A percentile compares a stretch with the other conserved stretches of the same genome.
Evolutionary conservation across 2,113 vertebrate genomes (phyloP).

Genomic region (Notothenia rossii): DNA sequence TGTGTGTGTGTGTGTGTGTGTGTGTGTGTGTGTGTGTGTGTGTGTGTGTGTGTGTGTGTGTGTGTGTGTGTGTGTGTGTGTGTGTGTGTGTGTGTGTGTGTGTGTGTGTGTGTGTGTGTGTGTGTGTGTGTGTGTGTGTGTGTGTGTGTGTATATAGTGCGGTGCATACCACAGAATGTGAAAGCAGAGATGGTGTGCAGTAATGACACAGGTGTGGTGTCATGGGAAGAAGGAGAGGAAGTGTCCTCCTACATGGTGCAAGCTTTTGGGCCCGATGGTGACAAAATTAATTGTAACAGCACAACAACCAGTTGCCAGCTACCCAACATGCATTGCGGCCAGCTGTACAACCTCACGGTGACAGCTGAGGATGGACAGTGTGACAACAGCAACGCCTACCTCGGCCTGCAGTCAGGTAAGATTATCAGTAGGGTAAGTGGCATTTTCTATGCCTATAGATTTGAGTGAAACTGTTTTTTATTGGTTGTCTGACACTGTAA

Average conservation of each 20-base stretch:
- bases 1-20: slow-evolving; percentile 1
- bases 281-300: slow-evolving; percentile 67
- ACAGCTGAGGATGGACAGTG: slow-evolving; percentile 77
- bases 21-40: background rate
- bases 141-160: slow-evolving; percentile 57
- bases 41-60: slow-evolving; percentile 1
- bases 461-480: background rate
- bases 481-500: too few species aligned
- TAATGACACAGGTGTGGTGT: slow-evolving; percentile 72
- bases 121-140: too few species aligned
- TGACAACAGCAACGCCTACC: slow-evolving; percentile 63
- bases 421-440: background rate
- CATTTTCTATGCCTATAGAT: background rate
- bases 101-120: background rate
- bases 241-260: slow-evolving; percentile 71
- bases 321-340: slow-evolving; percentile 78
- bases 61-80: background rate
- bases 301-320: slow-evolving; percentile 67
- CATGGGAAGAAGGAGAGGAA: slow-evolving; percentile 74
- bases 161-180: slow-evolving; percentile 73
- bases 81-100: background rate
- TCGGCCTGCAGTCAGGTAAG: slow-evolving; percentile 76
- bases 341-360: slow-evolving; percentile 81
- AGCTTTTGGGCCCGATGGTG: slow-evolving; percentile 74
- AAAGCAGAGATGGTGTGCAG: slow-evolving; percentile 69